Evolutionary conservation across 2,113 vertebrate genomes (phyloP), one percentile per base, ranked within the genome.

Genomic region (Scytalopus superciliaris): DNA sequence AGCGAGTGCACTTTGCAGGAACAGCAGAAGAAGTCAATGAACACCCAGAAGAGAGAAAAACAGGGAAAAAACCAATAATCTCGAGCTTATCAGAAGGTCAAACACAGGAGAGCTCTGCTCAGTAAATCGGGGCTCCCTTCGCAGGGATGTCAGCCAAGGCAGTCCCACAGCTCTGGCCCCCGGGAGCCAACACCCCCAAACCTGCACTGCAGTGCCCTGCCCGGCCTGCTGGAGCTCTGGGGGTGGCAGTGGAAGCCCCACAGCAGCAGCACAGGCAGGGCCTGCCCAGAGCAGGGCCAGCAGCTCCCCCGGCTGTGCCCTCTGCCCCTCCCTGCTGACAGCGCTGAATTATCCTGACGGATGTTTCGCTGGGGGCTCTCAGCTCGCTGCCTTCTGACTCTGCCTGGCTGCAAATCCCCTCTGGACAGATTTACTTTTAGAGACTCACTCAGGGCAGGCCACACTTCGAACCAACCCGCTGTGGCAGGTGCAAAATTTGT

Each of bases 391-490:
- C 90, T 87, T 50, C 94, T 73, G 97, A 90, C 96, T 96, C 81
- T 12, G 23, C 30, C 95, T 95, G 96, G 87, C 97, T 96, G 87
- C 87, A 95, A 97, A 94, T 60, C 91, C 87, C 97, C 94, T 92
- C 93, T 27, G 60, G 93, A 94, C 28, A 93, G 97, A 98, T 97
- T 96, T 91, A 95, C 96, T 95, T 85, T 12, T 68, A 84, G 5
- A 95, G 95, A 96, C 96, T 95, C 94, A 56, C 85, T 97, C 96
- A 9, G 69, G 28, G 74, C 27, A 84, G 18, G 72, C 95, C 92
- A 70, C 56, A 79, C 95, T 70, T 80, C 3, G 21, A 96, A 96
- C 50, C 94, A 97, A 97, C 92, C 78, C 84, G n/a, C 7, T 67
- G 93, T 57, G 88, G 94, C 92, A 93, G 90, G 86, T 12, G 33